These are phyloP conservation scores for Carlito syrichta DNA, from an alignment of 2,113 vertebrate genomes.

Conservation along the genomic window DNA sequence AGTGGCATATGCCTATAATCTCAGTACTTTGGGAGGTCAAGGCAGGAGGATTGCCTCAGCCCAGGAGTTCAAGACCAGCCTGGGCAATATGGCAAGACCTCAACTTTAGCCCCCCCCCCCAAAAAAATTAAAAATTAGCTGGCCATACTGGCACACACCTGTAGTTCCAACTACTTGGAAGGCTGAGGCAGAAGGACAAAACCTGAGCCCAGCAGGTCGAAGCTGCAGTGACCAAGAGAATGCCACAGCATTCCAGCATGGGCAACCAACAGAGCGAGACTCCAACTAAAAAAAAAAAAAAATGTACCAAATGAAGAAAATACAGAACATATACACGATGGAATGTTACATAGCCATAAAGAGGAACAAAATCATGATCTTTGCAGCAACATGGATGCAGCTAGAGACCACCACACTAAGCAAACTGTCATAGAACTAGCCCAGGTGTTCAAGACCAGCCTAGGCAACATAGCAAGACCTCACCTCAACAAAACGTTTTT, in stretches of 20 bases:
- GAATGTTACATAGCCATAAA: too few species aligned
- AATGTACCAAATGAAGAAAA: too few species aligned
- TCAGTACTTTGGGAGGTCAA: not conserved
- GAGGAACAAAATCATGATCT: too few species aligned
- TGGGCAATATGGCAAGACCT: not conserved
- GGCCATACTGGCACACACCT: not conserved
- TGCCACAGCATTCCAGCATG: not conserved
- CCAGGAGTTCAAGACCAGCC: not conserved
- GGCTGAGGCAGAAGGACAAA: not conserved
- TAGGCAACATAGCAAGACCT: too few species aligned
- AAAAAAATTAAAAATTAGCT: not conserved
- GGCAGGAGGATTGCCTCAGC: not conserved
- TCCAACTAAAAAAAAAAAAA: not conserved
- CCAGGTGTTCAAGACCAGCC: too few species aligned
- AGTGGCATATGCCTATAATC: not conserved
- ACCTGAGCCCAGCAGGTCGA: not conserved
- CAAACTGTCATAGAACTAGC: too few species aligned
- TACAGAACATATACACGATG: too few species aligned
- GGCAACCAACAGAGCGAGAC: not conserved
- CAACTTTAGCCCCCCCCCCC: not conserved
- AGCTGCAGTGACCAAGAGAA: not conserved
- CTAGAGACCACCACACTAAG: too few species aligned
- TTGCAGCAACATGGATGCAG: too few species aligned
- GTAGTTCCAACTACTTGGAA: not conserved
- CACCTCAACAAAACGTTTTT: too few species aligned